Conservation (phyloP, 2,113 vertebrate species). For the Hippocampus guttulatus region DNA sequence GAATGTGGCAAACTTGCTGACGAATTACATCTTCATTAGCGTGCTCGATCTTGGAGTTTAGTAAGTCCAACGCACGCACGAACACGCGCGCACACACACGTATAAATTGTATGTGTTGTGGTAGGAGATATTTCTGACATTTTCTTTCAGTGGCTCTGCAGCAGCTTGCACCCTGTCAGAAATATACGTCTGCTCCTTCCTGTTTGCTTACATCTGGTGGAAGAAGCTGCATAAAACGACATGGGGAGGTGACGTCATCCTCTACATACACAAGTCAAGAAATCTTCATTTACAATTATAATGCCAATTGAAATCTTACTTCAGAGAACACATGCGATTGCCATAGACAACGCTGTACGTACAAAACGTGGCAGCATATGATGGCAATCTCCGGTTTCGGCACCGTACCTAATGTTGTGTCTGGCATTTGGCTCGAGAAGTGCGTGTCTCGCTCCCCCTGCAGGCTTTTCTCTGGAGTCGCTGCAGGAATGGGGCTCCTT, state of each 20-base stretch:
- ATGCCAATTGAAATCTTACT: neutral
- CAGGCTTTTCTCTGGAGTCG: constrained; percentile 83
- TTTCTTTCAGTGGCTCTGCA: constrained; percentile 78
- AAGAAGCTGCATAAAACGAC: constrained; percentile 78
- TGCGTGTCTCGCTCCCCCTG: constrained; percentile 23
- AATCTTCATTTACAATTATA: neutral
- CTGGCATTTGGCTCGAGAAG: neutral
- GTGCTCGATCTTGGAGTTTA: constrained; percentile 81
- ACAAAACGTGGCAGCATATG: neutral
- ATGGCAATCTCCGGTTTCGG: neutral
- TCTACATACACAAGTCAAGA: neutral
- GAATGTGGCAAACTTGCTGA: constrained; percentile 79
- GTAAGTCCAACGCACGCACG: constrained; percentile 69
- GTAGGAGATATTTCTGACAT: neutral
- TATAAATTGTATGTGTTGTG: neutral
- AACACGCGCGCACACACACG: no score
- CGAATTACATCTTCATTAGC: constrained; percentile 80
- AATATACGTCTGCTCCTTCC: constrained; percentile 71
- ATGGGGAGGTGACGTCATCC: constrained; percentile 79
- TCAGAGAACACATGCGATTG: neutral
- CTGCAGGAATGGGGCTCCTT: constrained; percentile 83
- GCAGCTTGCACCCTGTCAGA: constrained; percentile 80
- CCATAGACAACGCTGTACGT: neutral
- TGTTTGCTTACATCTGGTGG: constrained; percentile 79
- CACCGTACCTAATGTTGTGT: neutral